Conservation (phyloP, 2,888 invertebrate species). For the Rotaria macrura region DNA sequence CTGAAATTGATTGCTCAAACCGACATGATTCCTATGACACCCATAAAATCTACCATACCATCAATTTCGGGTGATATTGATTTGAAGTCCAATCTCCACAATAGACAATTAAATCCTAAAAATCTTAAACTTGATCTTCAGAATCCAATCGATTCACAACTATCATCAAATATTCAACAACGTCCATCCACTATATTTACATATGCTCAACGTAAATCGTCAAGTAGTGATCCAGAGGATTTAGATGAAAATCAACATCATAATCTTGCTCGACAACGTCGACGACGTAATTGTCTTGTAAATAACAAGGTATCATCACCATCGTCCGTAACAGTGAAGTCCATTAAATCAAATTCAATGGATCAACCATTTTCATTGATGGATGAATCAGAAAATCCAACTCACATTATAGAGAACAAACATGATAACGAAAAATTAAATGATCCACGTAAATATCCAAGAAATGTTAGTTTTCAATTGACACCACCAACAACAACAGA, state of each 20-base stretch:
- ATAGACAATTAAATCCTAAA: background rate
- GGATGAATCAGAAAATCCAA: background rate
- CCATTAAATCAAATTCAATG: background rate
- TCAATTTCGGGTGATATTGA: background rate
- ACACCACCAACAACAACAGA: background rate
- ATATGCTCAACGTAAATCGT: background rate
- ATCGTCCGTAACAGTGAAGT: background rate
- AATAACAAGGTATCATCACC: background rate
- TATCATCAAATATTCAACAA: background rate
- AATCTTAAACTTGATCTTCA: background rate
- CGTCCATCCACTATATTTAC: background rate
- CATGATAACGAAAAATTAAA: background rate
- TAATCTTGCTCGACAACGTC: background rate
- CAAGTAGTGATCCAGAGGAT: background rate
- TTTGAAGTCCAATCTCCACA: background rate
- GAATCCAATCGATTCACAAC: too few species aligned
- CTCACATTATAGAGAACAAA: background rate
- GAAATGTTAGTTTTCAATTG: background rate
- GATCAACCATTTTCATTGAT: too few species aligned
- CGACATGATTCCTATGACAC: background rate
- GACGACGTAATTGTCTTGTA: background rate
- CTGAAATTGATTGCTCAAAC: background rate
- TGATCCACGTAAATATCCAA: background rate
- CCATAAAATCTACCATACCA: background rate
- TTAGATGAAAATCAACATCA: background rate